A percentile compares a stretch with the other conserved stretches of the same genome.
phyloP scores from a whole-genome alignment of 2,888 invertebrate genomes.

The Catocala nupta region DNA sequence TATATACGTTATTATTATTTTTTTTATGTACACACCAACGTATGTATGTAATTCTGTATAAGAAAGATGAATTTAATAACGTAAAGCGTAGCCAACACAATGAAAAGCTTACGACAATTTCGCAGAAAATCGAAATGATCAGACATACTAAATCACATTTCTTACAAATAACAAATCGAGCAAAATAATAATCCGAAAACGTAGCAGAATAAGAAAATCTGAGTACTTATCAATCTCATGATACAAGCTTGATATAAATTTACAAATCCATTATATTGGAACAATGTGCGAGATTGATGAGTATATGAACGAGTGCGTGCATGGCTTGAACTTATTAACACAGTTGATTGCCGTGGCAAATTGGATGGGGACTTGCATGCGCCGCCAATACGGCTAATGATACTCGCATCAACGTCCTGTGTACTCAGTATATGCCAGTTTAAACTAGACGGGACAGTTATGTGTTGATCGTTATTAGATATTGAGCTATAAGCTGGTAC shows the following conservation, averaged over 20 bases:
- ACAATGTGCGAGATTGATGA: constrained; percentile 33
- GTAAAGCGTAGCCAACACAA: too few species aligned
- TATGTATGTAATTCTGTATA: too few species aligned
- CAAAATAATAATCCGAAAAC: constrained; percentile 1
- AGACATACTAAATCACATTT: neutral
- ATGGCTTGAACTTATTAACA: constrained; percentile 69
- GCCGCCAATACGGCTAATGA: constrained; percentile 57
- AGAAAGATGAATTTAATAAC: too few species aligned
- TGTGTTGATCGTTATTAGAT: constrained; percentile 9
- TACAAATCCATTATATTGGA: constrained; percentile 27
- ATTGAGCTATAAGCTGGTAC: constrained; percentile 8
- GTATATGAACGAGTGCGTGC: constrained; percentile 63
- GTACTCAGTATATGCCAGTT: constrained; percentile 36
- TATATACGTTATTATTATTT: too few species aligned
- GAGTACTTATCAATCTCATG: neutral
- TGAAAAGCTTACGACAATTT: too few species aligned
- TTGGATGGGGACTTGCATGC: constrained; percentile 72
- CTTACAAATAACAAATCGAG: neutral
- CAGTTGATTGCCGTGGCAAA: constrained; percentile 74
- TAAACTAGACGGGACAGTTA: constrained; percentile 6
- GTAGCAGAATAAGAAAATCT: constrained; percentile 4
- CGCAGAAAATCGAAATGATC: too few species aligned
- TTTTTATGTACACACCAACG: too few species aligned
- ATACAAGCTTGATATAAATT: constrained; percentile 14
- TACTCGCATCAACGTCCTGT: constrained; percentile 49